These are phyloP conservation scores for Adelphocoris suturalis DNA, from an alignment of 2,888 invertebrate genomes.

Conservation along the genomic window DNA sequence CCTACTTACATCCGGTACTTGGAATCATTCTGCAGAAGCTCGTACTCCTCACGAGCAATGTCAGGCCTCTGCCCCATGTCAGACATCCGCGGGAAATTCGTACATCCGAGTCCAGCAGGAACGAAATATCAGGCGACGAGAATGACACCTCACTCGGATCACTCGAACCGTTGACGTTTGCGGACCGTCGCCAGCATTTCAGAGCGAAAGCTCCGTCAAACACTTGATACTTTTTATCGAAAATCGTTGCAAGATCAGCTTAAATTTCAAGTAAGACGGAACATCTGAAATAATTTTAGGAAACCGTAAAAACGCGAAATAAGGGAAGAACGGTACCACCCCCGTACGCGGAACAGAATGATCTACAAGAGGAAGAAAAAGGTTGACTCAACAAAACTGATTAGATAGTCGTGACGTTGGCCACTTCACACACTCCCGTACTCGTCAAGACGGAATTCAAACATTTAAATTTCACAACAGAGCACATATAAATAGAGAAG, in stretches of 20 bases:
- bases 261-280: not conserved
- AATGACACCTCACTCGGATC: not conserved
- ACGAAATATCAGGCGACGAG: not conserved
- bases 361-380: slow-evolving; percentile 21
- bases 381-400: slow-evolving; percentile 40
- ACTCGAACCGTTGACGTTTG: slow-evolving; percentile 2
- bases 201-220: not conserved
- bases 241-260: not conserved
- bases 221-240: not conserved
- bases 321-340: not conserved
- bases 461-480: not conserved
- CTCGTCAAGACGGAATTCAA: not conserved
- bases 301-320: not conserved
- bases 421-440: not conserved
- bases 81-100: slow-evolving; percentile 45
- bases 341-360: not conserved
- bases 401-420: slow-evolving; percentile 34
- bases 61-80: slow-evolving; percentile 59
- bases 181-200: not conserved
- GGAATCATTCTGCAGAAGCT: slow-evolving; percentile 58
- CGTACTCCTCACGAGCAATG: slow-evolving; percentile 66
- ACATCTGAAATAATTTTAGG: not conserved
- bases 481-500: not conserved
- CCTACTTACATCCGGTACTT: slow-evolving; percentile 61
- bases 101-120: not conserved